Percentiles rank a stretch among this genome's conserved stretches.
These are phyloP conservation scores for Cariama cristata DNA, from an alignment of 2,113 vertebrate genomes.

Conservation along the genomic window DNA sequence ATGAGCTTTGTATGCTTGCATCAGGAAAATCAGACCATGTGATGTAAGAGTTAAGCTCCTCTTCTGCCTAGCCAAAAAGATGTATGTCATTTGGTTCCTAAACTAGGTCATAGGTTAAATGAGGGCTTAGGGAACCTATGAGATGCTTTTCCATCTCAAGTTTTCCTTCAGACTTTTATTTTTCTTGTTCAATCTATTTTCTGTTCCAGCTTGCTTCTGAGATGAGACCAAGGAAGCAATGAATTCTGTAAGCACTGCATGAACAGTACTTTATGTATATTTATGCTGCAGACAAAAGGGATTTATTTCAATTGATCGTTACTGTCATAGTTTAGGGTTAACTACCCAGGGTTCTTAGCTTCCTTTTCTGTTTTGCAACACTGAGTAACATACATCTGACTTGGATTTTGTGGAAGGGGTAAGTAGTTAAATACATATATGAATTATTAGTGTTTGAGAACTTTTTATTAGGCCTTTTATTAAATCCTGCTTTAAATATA, in stretches of 20 bases:
- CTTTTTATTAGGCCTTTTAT: neutral
- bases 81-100: fast-evolving
- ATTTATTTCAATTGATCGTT: neutral
- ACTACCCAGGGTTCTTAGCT: neutral
- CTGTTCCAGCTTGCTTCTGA: neutral
- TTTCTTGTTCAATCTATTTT: neutral
- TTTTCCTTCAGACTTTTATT: neutral
- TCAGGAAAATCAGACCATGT: neutral
- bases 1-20: neutral
- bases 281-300: neutral
- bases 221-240: neutral
- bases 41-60: neutral
- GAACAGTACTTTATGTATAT: neutral
- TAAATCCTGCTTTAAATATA: neutral
- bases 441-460: neutral
- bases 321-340: neutral
- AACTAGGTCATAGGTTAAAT: neutral
- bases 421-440: neutral
- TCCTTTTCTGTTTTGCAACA: neutral
- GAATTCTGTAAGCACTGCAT: neutral
- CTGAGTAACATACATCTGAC: neutral
- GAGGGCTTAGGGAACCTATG: neutral
- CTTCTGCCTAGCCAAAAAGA: neutral
- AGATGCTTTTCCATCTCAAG: neutral
- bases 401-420: neutral